Conservation (phyloP, 2,888 invertebrate species). For the Chrysolina haemoptera region DNA sequence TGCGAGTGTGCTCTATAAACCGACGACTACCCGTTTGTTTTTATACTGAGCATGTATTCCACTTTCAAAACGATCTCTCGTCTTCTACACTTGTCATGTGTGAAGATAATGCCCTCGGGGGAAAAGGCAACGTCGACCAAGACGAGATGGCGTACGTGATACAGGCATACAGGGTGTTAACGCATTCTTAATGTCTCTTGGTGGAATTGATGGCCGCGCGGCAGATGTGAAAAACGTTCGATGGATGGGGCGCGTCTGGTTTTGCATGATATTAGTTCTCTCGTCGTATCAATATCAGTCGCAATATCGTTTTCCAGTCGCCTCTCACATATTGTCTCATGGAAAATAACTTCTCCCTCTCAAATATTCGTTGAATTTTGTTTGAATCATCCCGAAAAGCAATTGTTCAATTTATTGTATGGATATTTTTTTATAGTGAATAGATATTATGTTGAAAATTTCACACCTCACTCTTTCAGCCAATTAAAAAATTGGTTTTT, state of each 20-base stretch:
- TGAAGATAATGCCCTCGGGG: constrained; percentile 44
- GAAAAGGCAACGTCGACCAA: constrained; percentile 33
- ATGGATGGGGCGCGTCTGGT: not conserved
- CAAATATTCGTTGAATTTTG: too few species aligned
- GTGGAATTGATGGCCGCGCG: constrained; percentile 29
- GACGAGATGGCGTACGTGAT: constrained; percentile 45
- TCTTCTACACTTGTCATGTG: constrained; percentile 43
- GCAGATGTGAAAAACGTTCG: constrained; percentile 25
- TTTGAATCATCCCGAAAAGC: too few species aligned
- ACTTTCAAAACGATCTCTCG: constrained; percentile 38
- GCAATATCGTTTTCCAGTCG: not conserved
- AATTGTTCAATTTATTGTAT: too few species aligned
- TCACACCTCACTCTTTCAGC: too few species aligned
- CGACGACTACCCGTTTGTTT: constrained; percentile 33
- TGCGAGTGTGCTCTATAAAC: constrained; percentile 24
- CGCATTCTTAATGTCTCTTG: constrained; percentile 37
- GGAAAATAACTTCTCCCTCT: too few species aligned
- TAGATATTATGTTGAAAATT: too few species aligned
- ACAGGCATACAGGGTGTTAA: constrained; percentile 42
- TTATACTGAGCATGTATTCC: constrained; percentile 41
- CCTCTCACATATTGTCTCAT: too few species aligned
- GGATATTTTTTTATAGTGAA: too few species aligned
- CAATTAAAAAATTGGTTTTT: too few species aligned
- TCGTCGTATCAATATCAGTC: not conserved
- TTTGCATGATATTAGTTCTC: constrained; percentile 6